These are phyloP conservation scores for Phyto melanocephala DNA, from an alignment of 2,888 invertebrate species.

Conservation along the genomic window DNA sequence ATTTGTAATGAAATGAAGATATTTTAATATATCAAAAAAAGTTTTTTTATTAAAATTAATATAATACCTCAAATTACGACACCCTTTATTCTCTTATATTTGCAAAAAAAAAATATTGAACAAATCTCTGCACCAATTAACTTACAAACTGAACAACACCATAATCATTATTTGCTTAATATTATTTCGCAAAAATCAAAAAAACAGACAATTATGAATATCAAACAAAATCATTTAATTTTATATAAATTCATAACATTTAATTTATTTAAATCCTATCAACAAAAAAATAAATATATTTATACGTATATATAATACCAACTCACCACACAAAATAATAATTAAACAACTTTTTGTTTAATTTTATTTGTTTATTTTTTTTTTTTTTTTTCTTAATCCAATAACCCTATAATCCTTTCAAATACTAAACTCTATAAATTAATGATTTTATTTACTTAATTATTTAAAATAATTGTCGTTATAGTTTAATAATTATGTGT, in stretches of 20 bases:
- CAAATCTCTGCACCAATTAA: slow-evolving; percentile 11
- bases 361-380: background rate
- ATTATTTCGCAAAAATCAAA: background rate
- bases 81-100: too few relatives aligned
- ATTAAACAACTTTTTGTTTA: slow-evolving; percentile 13
- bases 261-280: slow-evolving; percentile 67
- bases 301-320: slow-evolving; percentile 62
- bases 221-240: slow-evolving; percentile 34
- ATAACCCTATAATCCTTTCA: slow-evolving; percentile 27
- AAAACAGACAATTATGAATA: too few relatives aligned
- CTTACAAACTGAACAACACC: slow-evolving; percentile 19
- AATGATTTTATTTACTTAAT: slow-evolving; percentile 18
- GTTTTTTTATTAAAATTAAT: too few relatives aligned
- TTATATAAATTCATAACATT: slow-evolving; percentile 63
- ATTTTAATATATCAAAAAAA: too few relatives aligned
- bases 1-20: too few relatives aligned
- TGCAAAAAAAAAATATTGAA: slow-evolving; percentile 18
- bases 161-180: slow-evolving; percentile 23
- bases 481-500: slow-evolving; percentile 11
- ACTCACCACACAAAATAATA: slow-evolving; percentile 79
- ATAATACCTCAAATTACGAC: too few relatives aligned
- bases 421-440: slow-evolving; percentile 22
- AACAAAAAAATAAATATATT: slow-evolving; percentile 64
- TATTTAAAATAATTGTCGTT: slow-evolving; percentile 44
- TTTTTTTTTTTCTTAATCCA: slow-evolving; percentile 30